Evolutionary conservation across 1,140 invertebrate species (phyloP), one percentile per base, ranked within the genome.

Genomic region (Sarcophaga bullata): DNA sequence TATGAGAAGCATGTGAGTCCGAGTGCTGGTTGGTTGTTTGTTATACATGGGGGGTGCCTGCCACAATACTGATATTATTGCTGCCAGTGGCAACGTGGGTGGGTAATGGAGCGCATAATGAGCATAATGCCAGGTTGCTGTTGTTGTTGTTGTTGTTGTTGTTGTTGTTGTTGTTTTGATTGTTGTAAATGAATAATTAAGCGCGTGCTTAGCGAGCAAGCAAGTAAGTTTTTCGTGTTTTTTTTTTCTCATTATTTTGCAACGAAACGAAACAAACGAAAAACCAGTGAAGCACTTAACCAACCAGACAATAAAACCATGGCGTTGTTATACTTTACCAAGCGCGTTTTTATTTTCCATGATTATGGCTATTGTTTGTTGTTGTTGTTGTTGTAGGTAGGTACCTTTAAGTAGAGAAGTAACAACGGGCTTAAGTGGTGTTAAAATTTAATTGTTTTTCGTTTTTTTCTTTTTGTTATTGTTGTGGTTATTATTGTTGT

Each of bases 21-120:
- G 25, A 37, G 25, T 37, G 25, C 4, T 37, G 25, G 25, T 37
- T 37, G 25, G 25, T 37, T 37, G 25, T 1, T 37, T 37, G 25
- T 37, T 37, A 37, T 37, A 37, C 25, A 37, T 37, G 25, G 25
- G 25, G 25, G 25, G 25, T 37, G 50, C 13, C 13, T 52, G 50
- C 50, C 13, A 1, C 25, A 37, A 37, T 37, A 37, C 25, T 2
- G 1, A 37, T 25, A 19, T 68, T 68, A 37, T 19, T 68, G 48
- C 75, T 68, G 48, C 75, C 75, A 0, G 25, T 49, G 75, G 75
- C 75, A 78, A 50, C 75, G 75, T 78, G 75, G 75, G 75, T 78
- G 75, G 75, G 75, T 78, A 78, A 78, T 78, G 75, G 75, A 78
- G 75, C 75, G 75, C 75, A 78, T 78, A 78, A 78, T 78, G 75